Base-by-base conservation (phyloP, 2,113 vertebrate genomes). In the Rhinolophus ferrumequinum region DNA sequence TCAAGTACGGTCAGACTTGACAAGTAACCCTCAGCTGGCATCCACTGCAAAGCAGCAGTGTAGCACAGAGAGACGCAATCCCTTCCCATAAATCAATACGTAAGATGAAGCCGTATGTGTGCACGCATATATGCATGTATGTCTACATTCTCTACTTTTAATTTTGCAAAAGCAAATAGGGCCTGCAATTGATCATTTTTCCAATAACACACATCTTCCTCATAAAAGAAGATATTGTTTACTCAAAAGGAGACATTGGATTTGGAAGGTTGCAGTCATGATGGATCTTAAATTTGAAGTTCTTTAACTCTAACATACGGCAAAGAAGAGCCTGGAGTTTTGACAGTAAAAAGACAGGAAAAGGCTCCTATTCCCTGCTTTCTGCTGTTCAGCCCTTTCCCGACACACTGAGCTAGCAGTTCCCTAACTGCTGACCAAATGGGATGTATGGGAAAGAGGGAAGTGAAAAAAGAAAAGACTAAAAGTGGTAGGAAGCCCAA, bases 31-130 rank as follows among this genome's bases (percentile, higher is more conserved):
- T 58, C 16, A 35, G 18, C 60, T 60, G 47, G 47, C 69, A 72
- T 19, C 33, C 13, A 9, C 0, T 76, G 22, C 4, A 44, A 64
- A 58, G n/a, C 0, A 44, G 22, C 22, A 14, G 8, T 0, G 12
- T 4, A 33, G 16, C 24, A 22, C 21, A 35, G 35, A 90, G 35
- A 81, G 44, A 54, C 1, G 6, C 30, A 52, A 6, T 30, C 30
- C n/a, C 21, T 8, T 41, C 84, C 30, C 11, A 19, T 28, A 26
- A 89, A 62, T 62, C 30, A 56, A 1, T 13, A 44, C 13, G 5
- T 50, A 4, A 15, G 28, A 47, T n/a, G 28, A 72, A n/a, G 12
- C 11, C 1, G 6, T 33, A 33, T 30, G 28, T 18, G 4, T 10
- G 50, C 41, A 33, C 6, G 33, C 6, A 28, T 26, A 38, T 5